Percentiles rank a stretch among this genome's conserved stretches.
These are phyloP conservation scores for Aix galericulata DNA, from an alignment of 2,113 vertebrate species.

Conservation along the genomic window DNA sequence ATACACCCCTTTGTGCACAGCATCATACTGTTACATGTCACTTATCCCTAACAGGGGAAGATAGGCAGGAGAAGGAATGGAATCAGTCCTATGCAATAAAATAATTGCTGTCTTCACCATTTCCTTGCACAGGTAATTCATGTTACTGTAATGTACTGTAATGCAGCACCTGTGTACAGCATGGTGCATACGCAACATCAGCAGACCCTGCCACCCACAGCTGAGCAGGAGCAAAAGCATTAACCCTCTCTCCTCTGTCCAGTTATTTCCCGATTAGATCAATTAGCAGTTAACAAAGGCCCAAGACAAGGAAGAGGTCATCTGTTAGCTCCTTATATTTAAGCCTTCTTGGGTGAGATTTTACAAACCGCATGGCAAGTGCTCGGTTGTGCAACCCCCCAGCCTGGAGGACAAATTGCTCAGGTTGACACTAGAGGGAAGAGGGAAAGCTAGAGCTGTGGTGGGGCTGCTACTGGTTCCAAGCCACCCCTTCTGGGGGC, in stretches of 20 bases:
- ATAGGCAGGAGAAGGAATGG: not conserved
- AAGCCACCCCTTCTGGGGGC: not conserved
- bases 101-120: not conserved
- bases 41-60: not conserved
- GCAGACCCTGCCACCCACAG: not conserved
- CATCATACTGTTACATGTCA: not conserved
- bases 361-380: rapidly evolving
- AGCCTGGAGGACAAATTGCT: not conserved
- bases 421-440: rapidly evolving
- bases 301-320: not conserved
- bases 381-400: not conserved
- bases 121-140: not conserved
- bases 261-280: not conserved
- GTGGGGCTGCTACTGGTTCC: not conserved
- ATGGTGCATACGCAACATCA: not conserved
- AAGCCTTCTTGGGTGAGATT: not conserved
- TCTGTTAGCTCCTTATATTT: not conserved
- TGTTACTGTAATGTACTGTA: not conserved
- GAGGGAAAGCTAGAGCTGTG: not conserved
- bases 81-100: not conserved
- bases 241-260: not conserved
- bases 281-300: not conserved
- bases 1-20: not conserved
- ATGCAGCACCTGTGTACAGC: not conserved
- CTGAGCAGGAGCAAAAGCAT: not conserved